Conservation (phyloP, 2,888 invertebrate genomes). For the Neoitamus cyanurus region DNA sequence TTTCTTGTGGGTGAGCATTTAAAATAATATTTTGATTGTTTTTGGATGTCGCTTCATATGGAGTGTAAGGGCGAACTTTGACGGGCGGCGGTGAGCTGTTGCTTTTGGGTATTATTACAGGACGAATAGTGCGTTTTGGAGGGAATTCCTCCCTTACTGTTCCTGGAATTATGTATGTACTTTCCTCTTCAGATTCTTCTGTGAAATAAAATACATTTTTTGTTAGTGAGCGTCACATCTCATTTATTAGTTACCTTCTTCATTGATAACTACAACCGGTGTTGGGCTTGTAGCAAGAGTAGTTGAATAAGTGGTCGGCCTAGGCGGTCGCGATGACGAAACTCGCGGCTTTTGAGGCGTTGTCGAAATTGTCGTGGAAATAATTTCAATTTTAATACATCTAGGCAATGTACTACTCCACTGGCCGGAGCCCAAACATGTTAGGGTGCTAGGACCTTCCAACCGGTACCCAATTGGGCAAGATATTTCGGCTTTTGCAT, state of each 20-base stretch:
- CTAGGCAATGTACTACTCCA: slow-evolving; percentile 82
- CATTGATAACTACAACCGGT: slow-evolving; percentile 61
- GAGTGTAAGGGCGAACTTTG: slow-evolving; percentile 59
- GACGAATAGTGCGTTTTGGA: slow-evolving; percentile 64
- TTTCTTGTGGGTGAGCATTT: slow-evolving; percentile 82
- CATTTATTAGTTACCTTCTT: slow-evolving; percentile 54
- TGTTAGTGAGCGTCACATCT: background rate
- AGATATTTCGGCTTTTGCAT: slow-evolving; percentile 79
- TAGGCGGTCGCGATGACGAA: slow-evolving; percentile 58
- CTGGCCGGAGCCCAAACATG: slow-evolving; percentile 80
- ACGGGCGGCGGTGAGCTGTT: slow-evolving; percentile 66
- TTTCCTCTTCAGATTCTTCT: slow-evolving; percentile 62
- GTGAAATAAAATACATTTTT: background rate
- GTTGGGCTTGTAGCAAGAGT: slow-evolving; percentile 59
- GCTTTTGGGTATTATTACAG: slow-evolving; percentile 61
- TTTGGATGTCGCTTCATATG: slow-evolving; percentile 57
- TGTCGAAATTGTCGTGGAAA: slow-evolving; percentile 61
- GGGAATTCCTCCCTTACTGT: slow-evolving; percentile 67
- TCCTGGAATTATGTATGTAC: slow-evolving; percentile 64
- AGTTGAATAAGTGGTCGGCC: slow-evolving; percentile 48
- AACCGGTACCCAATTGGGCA: slow-evolving; percentile 78
- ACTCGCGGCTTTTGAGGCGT: slow-evolving; percentile 64
- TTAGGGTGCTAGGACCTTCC: slow-evolving; percentile 74
- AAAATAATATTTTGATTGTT: slow-evolving; percentile 69
- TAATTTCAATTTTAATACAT: slow-evolving; percentile 75